A percentile compares a stretch with the other conserved stretches of the same genome.
Conservation (phyloP, 1,140 invertebrate species). For the Lepidurus couesii region DNA sequence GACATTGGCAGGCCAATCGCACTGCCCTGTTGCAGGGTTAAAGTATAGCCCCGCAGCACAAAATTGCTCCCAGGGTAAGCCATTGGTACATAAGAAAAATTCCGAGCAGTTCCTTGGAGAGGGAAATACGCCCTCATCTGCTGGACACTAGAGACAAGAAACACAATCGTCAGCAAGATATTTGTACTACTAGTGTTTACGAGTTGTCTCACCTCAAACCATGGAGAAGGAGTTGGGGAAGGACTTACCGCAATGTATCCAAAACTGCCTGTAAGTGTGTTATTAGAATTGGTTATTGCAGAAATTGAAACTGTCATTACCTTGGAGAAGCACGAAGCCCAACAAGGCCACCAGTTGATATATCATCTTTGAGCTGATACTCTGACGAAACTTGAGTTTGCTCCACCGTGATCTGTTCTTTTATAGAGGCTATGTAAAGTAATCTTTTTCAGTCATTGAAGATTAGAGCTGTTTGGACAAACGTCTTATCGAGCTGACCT, state of each 20-base stretch:
- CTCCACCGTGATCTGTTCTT: not conserved
- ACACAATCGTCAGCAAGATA: not conserved
- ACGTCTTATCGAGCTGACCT: not conserved
- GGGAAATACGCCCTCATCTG: slow-evolving; percentile 10
- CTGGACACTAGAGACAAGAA: slow-evolving; percentile 2
- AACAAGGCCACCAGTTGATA: not conserved
- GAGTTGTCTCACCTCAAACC: not conserved
- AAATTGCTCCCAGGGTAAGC: slow-evolving; percentile 14
- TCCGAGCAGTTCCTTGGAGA: slow-evolving; percentile 21
- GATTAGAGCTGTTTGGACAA: not conserved
- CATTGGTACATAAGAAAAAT: slow-evolving; percentile 28
- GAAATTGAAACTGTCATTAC: not conserved
- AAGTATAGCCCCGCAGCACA: slow-evolving; percentile 25
- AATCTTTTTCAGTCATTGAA: not conserved
- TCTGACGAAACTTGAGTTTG: not conserved
- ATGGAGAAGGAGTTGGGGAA: not conserved
- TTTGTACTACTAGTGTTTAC: not conserved
- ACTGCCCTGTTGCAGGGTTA: not conserved
- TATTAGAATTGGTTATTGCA: not conserved
- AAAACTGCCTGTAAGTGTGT: not conserved
- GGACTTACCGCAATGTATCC: not conserved
- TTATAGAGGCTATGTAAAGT: not conserved
- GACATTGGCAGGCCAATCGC: slow-evolving; percentile 15
- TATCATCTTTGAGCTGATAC: not conserved
- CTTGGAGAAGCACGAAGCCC: not conserved